Base-by-base conservation (phyloP, 2,113 vertebrate species). In the Xenus cinereus region DNA sequence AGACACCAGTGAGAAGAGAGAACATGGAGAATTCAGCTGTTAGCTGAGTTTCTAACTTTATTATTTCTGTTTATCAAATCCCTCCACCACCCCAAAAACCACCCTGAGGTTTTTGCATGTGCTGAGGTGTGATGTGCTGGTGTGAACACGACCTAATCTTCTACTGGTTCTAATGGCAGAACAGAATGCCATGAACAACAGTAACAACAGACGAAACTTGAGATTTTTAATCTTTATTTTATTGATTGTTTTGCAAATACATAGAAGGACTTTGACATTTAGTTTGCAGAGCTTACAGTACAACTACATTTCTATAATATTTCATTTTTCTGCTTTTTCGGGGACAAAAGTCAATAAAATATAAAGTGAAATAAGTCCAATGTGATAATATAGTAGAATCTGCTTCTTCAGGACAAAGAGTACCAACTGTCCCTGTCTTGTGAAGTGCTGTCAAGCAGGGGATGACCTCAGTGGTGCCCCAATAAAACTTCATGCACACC, bases 241-340 rank as follows among this genome's bases (percentile, higher is more conserved):
- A 95, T 87, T 97, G 72, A 96, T 86, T 90, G 63, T 56, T 94
- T 96, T 96, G 95, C 93, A 96, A 88, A 93, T 95, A 93, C 88
- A 92, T 48, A 79, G 45, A 89, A 95, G 32, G 53, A 95, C 54
- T 81, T 69, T 5, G 30, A 84, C 2, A 3, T 64, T 90, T 59
- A 91, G 37, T 85, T 96, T 85, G 85, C 80, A 91, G n/a, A 91
- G 60, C 72, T 91, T 95, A 95, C 63, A 95, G 60, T 82, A 91
- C 71, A 93, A 60, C 69, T 91, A 63, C 33, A 2, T 62, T 74
- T 84, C 35, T 56, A 15, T 33, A 66, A n/a, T 33, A 51, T 53
- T 69, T 63, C 9, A 4, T 41, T 81, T 71, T 80, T 93, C 75
- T 77, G 2, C 20, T 63, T 94, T 90, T 79, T 62, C 28, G 79